phyloP scores from a whole-genome alignment of 2,113 vertebrate species.

The Semicossyphus pulcher region DNA sequence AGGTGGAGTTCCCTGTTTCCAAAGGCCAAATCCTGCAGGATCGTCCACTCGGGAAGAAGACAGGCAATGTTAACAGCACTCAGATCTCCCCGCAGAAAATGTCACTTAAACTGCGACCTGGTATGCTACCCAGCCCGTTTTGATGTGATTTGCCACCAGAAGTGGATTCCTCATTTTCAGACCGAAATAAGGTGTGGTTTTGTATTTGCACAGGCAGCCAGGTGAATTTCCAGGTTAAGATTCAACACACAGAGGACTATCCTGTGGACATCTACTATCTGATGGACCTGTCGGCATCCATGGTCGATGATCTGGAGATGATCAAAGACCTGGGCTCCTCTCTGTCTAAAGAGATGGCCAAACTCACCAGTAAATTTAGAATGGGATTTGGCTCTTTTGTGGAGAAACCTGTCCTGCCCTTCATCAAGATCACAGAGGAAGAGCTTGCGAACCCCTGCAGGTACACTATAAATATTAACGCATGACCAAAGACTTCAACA shows the following conservation, averaged over 20 bases:
- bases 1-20: constrained; percentile 89
- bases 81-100: constrained; percentile 95
- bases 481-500: neutral
- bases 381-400: constrained; percentile 98
- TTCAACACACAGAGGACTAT: constrained; percentile 94
- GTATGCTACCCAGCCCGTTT: constrained; percentile 68
- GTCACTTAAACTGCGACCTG: constrained; percentile 88
- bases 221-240: constrained; percentile 90
- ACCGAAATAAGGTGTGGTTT: neutral
- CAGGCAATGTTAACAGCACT: constrained; percentile 80
- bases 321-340: constrained; percentile 93
- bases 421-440: constrained; percentile 89
- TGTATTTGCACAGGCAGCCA: constrained; percentile 81
- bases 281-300: constrained; percentile 98
- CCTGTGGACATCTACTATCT: constrained; percentile 98
- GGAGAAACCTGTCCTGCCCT: constrained; percentile 96
- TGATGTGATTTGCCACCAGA: neutral
- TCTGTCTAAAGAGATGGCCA: constrained; percentile 94
- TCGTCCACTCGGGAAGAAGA: constrained; percentile 83
- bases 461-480: constrained; percentile 73
- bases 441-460: constrained; percentile 93
- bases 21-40: constrained; percentile 84
- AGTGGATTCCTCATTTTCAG: neutral
- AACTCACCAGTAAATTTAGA: constrained; percentile 95
- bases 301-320: constrained; percentile 91